These are phyloP conservation scores for Apostichopus parvimensis DNA, from an alignment of 35 echinoderm and acorn worm species.

Conservation along the genomic window DNA sequence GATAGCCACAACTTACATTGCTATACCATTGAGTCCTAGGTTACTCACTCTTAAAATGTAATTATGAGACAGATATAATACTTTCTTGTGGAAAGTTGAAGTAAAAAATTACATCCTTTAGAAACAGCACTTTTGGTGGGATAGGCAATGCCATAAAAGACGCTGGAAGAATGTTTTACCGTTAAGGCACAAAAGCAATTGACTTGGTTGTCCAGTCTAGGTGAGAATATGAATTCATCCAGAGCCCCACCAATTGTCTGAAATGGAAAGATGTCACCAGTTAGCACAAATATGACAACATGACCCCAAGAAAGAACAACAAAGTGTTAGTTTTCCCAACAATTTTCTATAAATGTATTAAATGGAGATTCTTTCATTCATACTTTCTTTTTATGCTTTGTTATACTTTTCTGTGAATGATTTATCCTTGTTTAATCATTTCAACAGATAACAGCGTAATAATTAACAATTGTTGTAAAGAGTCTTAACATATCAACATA, in stretches of 20 bases:
- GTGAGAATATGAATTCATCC: constrained; percentile 92
- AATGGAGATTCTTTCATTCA: neutral
- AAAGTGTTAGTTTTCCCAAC: neutral
- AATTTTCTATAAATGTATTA: neutral
- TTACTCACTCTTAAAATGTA: too few relatives aligned
- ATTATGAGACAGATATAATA: too few relatives aligned
- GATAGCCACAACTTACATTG: too few relatives aligned
- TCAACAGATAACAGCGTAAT: neutral
- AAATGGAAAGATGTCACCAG: constrained; percentile 12
- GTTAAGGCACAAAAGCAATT: constrained; percentile 80
- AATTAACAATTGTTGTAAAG: too few relatives aligned
- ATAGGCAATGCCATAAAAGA: too few relatives aligned
- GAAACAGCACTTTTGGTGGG: too few relatives aligned
- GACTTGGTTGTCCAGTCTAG: constrained; percentile 92
- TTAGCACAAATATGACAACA: neutral
- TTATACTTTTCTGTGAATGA: neutral
- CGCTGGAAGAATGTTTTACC: constrained; percentile 30
- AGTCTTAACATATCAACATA: too few relatives aligned
- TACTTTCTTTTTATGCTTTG: neutral
- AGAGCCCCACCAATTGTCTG: constrained; percentile 93
- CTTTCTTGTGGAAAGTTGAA: too few relatives aligned
- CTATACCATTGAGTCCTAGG: too few relatives aligned
- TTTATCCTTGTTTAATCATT: too few relatives aligned
- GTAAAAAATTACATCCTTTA: too few relatives aligned
- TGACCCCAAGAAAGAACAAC: neutral